Evolutionary conservation across 1,140 invertebrate genomes (phyloP).

Genomic region (Megalopta genalis): DNA sequence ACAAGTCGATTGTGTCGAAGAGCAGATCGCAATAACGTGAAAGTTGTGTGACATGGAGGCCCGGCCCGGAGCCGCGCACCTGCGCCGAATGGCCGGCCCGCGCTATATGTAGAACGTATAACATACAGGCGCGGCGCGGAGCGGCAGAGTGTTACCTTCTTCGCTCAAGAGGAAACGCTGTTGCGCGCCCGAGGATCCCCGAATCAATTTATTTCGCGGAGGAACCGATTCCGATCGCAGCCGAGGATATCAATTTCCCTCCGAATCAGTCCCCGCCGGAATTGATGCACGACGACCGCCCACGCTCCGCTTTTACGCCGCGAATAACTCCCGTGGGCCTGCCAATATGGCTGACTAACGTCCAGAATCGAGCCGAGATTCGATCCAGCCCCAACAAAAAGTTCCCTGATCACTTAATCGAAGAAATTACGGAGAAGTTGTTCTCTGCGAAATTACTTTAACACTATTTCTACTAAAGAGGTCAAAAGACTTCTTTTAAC

Average conservation of each 20-base stretch:
- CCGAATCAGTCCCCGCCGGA: not conserved
- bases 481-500: too few relatives aligned
- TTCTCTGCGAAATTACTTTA: too few relatives aligned
- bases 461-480: too few relatives aligned
- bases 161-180: not conserved
- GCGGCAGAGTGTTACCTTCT: not conserved
- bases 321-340: not conserved
- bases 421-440: too few relatives aligned
- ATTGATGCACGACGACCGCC: not conserved
- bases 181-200: not conserved
- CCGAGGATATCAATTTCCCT: slow-evolving; percentile 1
- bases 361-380: too few relatives aligned
- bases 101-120: not conserved
- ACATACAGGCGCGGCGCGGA: too few relatives aligned
- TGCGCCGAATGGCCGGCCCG: slow-evolving; percentile 3
- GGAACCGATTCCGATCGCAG: not conserved
- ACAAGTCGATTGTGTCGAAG: slow-evolving; percentile 39
- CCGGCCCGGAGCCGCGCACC: not conserved
- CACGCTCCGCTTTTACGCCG: not conserved
- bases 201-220: slow-evolving; percentile 10
- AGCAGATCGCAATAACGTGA: slow-evolving; percentile 30
- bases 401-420: too few relatives aligned
- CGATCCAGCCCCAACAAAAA: too few relatives aligned
- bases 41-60: slow-evolving; percentile 16
- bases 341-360: not conserved